Percentiles rank a stretch among this genome's conserved stretches.
Evolutionary conservation across 2,888 invertebrate genomes (phyloP).

Genomic region (Allygus modestus): DNA sequence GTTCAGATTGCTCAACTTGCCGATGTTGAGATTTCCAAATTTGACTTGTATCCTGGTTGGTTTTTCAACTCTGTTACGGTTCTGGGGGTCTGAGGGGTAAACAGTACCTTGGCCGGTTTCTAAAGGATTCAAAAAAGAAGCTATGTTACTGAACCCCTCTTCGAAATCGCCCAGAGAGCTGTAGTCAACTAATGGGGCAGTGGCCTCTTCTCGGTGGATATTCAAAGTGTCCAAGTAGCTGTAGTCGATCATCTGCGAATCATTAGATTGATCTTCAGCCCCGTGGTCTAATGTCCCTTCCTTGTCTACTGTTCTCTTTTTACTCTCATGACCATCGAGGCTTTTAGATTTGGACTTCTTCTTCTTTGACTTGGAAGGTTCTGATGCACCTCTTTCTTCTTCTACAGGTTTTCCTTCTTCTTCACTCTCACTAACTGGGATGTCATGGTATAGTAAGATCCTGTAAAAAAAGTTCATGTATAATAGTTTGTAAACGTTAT

Average conservation of each 20-base stretch:
- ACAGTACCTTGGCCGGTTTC: conserved; percentile 54
- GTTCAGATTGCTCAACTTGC: conserved; percentile 69
- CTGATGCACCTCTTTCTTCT: conserved; percentile 49
- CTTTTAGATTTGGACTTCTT: conserved; percentile 61
- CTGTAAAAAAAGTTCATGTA: conserved; percentile 76
- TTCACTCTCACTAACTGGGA: conserved; percentile 78
- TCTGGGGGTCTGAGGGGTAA: conserved; percentile 48
- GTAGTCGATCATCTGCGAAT: conserved; percentile 64
- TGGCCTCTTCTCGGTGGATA: conserved; percentile 71
- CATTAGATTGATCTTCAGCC: conserved; percentile 49
- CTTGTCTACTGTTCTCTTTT: conserved; percentile 55
- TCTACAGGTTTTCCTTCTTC: conserved; percentile 71
- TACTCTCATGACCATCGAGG: conserved; percentile 45
- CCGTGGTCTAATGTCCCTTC: conserved; percentile 57
- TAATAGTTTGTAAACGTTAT: conserved; percentile 44
- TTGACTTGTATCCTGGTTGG: conserved; percentile 69
- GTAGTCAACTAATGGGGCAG: conserved; percentile 48
- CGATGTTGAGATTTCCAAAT: conserved; percentile 71
- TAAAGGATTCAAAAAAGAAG: conserved; percentile 59
- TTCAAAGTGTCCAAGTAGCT: conserved; percentile 65
- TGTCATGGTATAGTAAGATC: conserved; percentile 85
- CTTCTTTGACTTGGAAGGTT: conserved; percentile 58
- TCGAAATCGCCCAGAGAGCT: conserved; percentile 44
- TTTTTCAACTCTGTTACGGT: conserved; percentile 50
- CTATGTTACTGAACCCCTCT: conserved; percentile 62